Evolutionary conservation across 2,888 invertebrate species (phyloP).

Genomic region (Eristalis tenax): DNA sequence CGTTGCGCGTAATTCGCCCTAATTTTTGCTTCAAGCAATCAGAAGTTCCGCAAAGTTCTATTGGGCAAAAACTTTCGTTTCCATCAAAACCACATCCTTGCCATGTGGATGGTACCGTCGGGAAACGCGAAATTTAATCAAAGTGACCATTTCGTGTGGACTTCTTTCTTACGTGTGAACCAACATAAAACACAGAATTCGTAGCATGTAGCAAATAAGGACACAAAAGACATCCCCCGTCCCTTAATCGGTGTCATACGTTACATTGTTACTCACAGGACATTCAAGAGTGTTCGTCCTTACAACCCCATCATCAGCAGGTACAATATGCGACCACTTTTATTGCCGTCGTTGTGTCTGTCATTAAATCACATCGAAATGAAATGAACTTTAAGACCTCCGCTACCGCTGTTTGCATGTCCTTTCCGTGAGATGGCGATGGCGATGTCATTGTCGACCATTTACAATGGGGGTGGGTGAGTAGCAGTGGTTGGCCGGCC

Average conservation of each 20-base stretch:
- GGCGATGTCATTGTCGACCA: conserved; percentile 39
- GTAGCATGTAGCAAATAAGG: not conserved
- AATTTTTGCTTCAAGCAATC: too few relatives aligned
- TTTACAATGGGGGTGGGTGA: conserved; percentile 7
- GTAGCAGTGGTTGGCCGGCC: not conserved
- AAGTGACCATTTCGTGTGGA: too few relatives aligned
- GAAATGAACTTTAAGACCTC: conserved; percentile 48
- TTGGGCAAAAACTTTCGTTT: too few relatives aligned
- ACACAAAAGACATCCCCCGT: conserved; percentile 4
- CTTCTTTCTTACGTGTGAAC: too few relatives aligned
- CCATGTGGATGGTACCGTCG: too few relatives aligned
- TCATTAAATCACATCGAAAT: conserved; percentile 58
- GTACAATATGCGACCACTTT: conserved; percentile 35
- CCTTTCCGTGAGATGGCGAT: conserved; percentile 41
- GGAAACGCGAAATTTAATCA: too few relatives aligned
- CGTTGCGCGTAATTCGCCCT: too few relatives aligned
- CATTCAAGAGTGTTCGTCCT: conserved; percentile 29
- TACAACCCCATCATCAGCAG: conserved; percentile 42
- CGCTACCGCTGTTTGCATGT: conserved; percentile 48
- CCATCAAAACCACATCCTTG: too few relatives aligned
- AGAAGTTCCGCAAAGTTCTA: too few relatives aligned
- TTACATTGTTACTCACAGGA: conserved; percentile 23
- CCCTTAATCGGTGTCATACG: conserved; percentile 20
- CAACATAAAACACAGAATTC: not conserved
- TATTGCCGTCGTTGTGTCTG: conserved; percentile 36